Evolutionary conservation across 1,140 invertebrate species (phyloP).

Genomic region (Palaemon carinicauda): DNA sequence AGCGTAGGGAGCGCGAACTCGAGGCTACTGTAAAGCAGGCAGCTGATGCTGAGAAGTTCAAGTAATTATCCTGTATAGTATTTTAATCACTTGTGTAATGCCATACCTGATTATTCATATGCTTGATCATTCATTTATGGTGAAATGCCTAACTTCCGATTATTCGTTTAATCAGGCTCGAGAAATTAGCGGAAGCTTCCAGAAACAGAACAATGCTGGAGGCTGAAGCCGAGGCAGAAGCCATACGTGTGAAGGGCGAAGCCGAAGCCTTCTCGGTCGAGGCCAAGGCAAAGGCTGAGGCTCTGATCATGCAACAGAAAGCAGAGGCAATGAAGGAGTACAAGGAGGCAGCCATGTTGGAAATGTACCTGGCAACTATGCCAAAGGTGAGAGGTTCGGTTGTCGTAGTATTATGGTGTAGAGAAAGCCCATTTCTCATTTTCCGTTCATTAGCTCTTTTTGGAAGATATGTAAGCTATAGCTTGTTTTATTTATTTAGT

Average conservation of each 20-base stretch:
- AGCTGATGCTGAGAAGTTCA: conserved; percentile 93
- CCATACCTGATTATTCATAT: background rate
- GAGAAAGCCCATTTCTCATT: too few species aligned
- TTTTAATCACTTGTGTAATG: background rate
- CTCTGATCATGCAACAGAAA: conserved; percentile 95
- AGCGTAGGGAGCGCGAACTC: conserved; percentile 84
- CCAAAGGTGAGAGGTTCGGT: conserved; percentile 79
- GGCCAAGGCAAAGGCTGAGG: conserved; percentile 92
- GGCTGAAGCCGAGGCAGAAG: conserved; percentile 94
- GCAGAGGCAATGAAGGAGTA: conserved; percentile 97
- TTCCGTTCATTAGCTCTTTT: too few species aligned
- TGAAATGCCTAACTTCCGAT: too few species aligned
- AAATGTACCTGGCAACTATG: conserved; percentile 95
- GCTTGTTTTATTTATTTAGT: too few species aligned
- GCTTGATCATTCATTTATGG: too few species aligned
- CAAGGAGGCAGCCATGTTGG: conserved; percentile 94
- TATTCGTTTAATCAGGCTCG: conserved; percentile 71
- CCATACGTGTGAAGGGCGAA: conserved; percentile 81
- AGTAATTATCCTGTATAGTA: conserved; percentile 63
- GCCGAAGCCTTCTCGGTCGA: conserved; percentile 95
- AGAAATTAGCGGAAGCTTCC: conserved; percentile 93
- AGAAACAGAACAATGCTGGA: conserved; percentile 83
- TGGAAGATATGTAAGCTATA: too few species aligned
- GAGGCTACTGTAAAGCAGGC: conserved; percentile 90
- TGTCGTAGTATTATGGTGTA: background rate